These are phyloP conservation scores for Julus scandinavius DNA, from an alignment of 2,888 invertebrate genomes.

Conservation along the genomic window DNA sequence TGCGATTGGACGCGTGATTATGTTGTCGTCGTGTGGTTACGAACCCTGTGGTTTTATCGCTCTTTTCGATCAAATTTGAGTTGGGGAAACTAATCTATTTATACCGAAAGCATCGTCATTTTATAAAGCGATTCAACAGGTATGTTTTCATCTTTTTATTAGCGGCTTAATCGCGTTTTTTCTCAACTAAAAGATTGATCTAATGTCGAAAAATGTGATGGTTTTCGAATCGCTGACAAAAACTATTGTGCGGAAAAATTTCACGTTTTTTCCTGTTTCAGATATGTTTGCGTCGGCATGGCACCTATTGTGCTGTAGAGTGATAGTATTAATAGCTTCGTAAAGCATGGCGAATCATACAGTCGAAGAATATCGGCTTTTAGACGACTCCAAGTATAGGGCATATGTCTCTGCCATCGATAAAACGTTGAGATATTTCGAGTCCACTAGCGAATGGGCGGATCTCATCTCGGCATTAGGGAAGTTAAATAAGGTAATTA, in stretches of 20 bases:
- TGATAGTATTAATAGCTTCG: neutral
- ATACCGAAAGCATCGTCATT: neutral
- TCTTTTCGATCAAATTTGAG: neutral
- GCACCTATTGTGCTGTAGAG: neutral
- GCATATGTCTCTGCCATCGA: constrained; percentile 83
- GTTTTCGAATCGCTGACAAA: neutral
- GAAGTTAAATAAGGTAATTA: constrained; percentile 84
- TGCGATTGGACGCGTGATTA: no score
- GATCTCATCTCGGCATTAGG: constrained; percentile 90
- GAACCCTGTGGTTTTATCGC: neutral
- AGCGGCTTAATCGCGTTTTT: neutral
- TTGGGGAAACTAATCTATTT: neutral
- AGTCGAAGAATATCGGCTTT: constrained; percentile 79
- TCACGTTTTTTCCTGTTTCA: neutral
- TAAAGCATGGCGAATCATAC: constrained; percentile 35
- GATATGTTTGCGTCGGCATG: constrained; percentile 21
- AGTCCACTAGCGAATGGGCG: constrained; percentile 95
- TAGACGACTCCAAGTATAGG: constrained; percentile 84
- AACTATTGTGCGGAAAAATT: neutral
- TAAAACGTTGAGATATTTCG: constrained; percentile 88
- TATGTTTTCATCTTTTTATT: neutral
- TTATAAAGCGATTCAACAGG: neutral
- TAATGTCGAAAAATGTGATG: neutral
- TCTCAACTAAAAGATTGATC: neutral
- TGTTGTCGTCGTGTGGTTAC: no score